Evolutionary conservation across 2,113 vertebrate species (phyloP), one percentile per base, ranked within the genome.

Genomic region (Bombycilla garrulus): DNA sequence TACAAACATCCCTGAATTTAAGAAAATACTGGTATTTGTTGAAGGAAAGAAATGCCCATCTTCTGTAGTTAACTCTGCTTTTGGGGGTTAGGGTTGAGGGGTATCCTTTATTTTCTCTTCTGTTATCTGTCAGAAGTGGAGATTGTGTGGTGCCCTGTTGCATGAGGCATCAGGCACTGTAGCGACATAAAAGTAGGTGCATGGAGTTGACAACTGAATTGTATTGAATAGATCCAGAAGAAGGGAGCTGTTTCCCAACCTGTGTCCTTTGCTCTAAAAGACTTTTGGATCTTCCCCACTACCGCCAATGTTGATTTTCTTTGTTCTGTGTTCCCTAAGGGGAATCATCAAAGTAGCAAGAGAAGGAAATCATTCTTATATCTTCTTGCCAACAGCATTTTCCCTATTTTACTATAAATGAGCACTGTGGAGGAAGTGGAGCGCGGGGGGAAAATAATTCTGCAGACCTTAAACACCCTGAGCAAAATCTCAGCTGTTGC

Each of bases 391-490:
- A 94, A 92, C 25, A 95, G 92, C 88, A 25, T 95, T 88, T 96
- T 95, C 81, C 90, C 81, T 82, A 96, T 96, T 97, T 96, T 96
- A 96, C 92, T 97, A 95, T 88, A 93, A 96, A 96, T 95, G 88
- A 96, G 86, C 82, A 88, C n/a, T 12, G 24, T 69, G 88, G 11
- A 95, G 92, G 92, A 95, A 88, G 88, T 51, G 47, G 44, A 93
- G 92, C 10, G 8, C n/a, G 58, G 38, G 62, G 67, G 10, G 35
- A 20, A 81, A 83, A 69, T 77, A 77, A 90, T 83, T 58, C 74
- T 93, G 88, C 78, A 95, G 85, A 81, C 60, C 56, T 88, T 88
- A 84, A 94, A 50, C 88, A 88, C 72, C 48, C 76, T 92, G 61
- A 86, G 88, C 79, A 83, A 95, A 90, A 87, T 82, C 58, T 92